Percentiles rank a stretch among this genome's conserved stretches.
These are phyloP conservation scores for Diachrysia chrysitis DNA, from an alignment of 2,888 invertebrate species.

Conservation along the genomic window DNA sequence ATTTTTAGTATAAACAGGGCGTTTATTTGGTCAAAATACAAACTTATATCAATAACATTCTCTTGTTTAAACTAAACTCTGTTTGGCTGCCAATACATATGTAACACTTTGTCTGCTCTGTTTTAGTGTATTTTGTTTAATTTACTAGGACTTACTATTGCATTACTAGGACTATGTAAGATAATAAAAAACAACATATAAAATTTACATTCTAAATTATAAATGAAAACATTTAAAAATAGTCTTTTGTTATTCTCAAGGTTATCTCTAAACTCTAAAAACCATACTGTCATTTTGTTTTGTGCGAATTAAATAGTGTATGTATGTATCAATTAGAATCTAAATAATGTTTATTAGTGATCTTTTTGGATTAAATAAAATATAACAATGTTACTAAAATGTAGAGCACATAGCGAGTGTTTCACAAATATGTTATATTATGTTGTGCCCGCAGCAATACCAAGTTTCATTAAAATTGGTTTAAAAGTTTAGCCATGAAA, in stretches of 20 bases:
- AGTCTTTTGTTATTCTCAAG: conserved; percentile 39
- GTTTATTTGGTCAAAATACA: not conserved
- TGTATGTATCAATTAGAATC: not conserved
- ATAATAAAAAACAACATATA: conserved; percentile 7
- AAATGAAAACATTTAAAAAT: conserved; percentile 24
- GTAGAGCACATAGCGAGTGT: not conserved
- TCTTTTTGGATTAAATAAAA: not conserved
- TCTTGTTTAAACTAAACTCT: not conserved
- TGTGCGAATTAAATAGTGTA: not conserved
- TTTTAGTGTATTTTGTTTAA: not conserved
- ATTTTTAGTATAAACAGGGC: not conserved
- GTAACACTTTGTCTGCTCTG: not conserved
- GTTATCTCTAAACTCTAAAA: conserved; percentile 21
- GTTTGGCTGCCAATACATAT: not conserved
- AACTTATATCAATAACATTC: not conserved
- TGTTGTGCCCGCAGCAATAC: no score
- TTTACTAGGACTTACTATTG: not conserved
- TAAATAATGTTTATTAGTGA: not conserved
- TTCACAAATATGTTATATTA: not conserved
- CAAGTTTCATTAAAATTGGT: no score
- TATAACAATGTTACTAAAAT: not conserved
- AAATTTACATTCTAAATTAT: not conserved
- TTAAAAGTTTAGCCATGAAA: no score
- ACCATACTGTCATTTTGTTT: conserved; percentile 4
- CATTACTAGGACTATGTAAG: not conserved